A percentile compares a stretch with the other conserved stretches of the same genome.
phyloP scores from a whole-genome alignment of 2,888 invertebrate genomes.

The Torymus tubicola region DNA sequence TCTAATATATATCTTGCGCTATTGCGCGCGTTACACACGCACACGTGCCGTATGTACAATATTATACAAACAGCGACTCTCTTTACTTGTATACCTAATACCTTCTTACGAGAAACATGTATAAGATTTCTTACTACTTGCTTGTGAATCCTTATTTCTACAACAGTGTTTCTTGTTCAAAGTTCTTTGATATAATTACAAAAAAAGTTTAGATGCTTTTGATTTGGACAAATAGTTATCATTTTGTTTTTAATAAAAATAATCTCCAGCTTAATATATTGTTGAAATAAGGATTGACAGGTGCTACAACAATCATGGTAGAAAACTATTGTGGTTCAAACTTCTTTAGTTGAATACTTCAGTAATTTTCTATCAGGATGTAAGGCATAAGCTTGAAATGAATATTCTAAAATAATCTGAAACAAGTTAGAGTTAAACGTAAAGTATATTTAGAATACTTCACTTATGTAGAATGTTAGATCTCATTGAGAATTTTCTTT shows the following conservation, averaged over 20 bases:
- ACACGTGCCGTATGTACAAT: constrained; percentile 60
- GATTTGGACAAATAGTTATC: no score
- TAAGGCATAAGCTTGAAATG: not conserved
- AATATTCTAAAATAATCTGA: no score
- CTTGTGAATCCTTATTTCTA: no score
- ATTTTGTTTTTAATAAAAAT: no score
- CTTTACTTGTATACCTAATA: not conserved
- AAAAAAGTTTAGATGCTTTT: no score
- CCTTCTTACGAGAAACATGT: no score
- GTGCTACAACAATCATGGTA: constrained; percentile 1
- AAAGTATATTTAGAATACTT: no score
- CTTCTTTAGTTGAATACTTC: not conserved
- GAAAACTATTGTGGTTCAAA: not conserved
- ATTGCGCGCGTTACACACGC: constrained; percentile 49
- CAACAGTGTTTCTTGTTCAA: no score
- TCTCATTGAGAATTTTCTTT: no score
- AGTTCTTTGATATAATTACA: no score
- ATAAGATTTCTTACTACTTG: not conserved
- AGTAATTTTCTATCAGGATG: constrained; percentile 5
- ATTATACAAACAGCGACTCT: constrained; percentile 4
- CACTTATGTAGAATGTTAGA: no score
- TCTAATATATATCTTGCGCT: not conserved
- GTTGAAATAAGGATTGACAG: constrained; percentile 25
- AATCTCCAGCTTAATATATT: not conserved
- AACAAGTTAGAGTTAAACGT: no score